phyloP scores from a whole-genome alignment of 2,113 vertebrate genomes.

The Brachypteracias leptosomus region DNA sequence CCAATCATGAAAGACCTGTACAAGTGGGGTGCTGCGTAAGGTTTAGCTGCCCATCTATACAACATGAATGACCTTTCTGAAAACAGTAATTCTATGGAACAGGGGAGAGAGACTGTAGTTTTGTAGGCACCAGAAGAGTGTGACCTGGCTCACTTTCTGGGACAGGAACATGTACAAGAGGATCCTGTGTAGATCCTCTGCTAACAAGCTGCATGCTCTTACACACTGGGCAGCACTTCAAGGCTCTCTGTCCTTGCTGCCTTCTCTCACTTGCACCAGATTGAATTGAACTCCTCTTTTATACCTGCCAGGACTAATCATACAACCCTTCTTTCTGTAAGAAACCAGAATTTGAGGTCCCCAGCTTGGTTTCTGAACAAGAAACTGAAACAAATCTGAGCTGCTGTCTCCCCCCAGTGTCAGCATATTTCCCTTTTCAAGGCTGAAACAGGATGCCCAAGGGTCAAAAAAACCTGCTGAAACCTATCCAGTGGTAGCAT shows the following conservation, averaged over 20 bases:
- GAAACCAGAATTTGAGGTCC: neutral
- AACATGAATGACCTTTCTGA: neutral
- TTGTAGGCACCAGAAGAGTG: neutral
- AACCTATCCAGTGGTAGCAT: neutral
- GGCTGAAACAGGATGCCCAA: neutral
- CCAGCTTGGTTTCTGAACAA: neutral
- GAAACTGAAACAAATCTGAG: slow-evolving; percentile 14
- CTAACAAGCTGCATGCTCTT: neutral
- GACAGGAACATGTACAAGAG: neutral
- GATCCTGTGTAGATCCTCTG: neutral
- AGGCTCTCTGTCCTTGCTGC: neutral
- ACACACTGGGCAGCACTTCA: neutral
- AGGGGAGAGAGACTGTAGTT: neutral
- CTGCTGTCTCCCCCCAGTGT: slow-evolving; percentile 57
- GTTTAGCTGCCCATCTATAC: neutral
- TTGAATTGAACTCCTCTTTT: neutral
- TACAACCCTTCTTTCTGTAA: neutral
- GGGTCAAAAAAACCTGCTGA: neutral
- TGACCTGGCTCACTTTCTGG: neutral
- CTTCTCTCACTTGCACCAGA: neutral
- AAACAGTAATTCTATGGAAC: neutral
- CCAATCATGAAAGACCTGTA: neutral
- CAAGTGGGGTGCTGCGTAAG: neutral
- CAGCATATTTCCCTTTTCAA: neutral
- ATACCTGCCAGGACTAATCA: neutral